These are phyloP conservation scores for zebrafish (Danio rerio) DNA, from an alignment of 2,113 vertebrate genomes.

Conservation along the genomic window DNA sequence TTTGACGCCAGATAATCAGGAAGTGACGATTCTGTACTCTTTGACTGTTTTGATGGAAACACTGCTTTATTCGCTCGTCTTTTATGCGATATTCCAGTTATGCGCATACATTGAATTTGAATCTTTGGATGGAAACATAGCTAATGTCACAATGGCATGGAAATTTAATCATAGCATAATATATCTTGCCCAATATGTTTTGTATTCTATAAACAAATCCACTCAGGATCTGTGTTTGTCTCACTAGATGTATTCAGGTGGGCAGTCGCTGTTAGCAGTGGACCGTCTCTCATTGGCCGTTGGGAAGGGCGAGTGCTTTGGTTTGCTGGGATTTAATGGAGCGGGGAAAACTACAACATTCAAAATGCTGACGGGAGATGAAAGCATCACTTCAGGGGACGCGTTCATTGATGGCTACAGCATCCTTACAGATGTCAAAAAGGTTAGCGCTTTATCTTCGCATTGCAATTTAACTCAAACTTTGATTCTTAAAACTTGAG, in stretches of 20 bases:
- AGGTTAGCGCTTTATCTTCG: slow-evolving; percentile 73
- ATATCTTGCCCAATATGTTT: too few species aligned
- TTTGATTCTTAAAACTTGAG: background rate
- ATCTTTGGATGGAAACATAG: too few species aligned
- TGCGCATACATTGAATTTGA: too few species aligned
- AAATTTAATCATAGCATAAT: too few species aligned
- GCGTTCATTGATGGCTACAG: slow-evolving; percentile 95
- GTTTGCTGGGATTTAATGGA: slow-evolving; percentile 94
- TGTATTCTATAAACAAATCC: too few species aligned
- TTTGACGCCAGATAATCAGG: too few species aligned
- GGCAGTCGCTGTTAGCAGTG: slow-evolving; percentile 84
- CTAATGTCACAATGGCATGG: too few species aligned
- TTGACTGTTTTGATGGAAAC: too few species aligned
- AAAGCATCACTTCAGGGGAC: slow-evolving; percentile 87
- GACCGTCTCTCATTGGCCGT: slow-evolving; percentile 90
- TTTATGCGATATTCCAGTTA: too few species aligned
- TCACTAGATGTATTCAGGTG: slow-evolving; percentile 85
- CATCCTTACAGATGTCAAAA: slow-evolving; percentile 88
- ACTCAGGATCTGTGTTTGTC: background rate
- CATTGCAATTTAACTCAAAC: too few species aligned
- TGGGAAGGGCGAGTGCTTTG: slow-evolving; percentile 94
- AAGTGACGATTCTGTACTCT: too few species aligned
- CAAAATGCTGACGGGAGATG: slow-evolving; percentile 96
- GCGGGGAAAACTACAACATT: slow-evolving; percentile 97
- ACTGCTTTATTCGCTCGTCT: too few species aligned